Evolutionary conservation across 2,888 invertebrate genomes (phyloP), one percentile per base, ranked within the genome.

Genomic region (Tolmerus cingulatus): DNA sequence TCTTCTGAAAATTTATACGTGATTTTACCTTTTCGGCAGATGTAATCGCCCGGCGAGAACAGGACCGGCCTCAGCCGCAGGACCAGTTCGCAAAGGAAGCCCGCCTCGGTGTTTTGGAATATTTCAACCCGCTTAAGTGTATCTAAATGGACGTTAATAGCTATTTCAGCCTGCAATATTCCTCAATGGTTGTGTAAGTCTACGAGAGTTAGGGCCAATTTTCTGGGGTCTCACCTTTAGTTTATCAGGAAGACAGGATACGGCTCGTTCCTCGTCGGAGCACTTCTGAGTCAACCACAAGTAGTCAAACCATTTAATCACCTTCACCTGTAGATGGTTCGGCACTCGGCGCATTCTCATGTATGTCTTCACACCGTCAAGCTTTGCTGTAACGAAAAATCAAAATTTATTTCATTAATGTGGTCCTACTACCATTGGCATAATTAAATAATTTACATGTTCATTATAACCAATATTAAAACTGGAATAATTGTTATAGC

Each of bases 271-370:
- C 93, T 99, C 99, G 92, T 99, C 98, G 34, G 98, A 98, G 92
- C 98, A 98, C 94, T 99, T 99, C 94, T 99, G 98, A 90, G 98
- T 98, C 91, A 98, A 95, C 99, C 99, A 99, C 91, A 99, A 95
- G 93, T 99, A 99, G 94, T 99, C 99, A 93, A 99, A 99, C 99
- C 99, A 99, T 93, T 98, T 98, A 93, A 99, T 99, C 90, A 98
- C 99, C 93, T 99, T 98, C 91, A 98, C 97, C 93, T 99, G 98
- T 88, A 99, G 95, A 93, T 98, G 97, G 90, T 96, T 96, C 66
- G 99, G 99, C 89, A 99, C 99, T 90, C 98, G 94, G 86, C 99
- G 95, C 96, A 99, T 97, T 89, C 98, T 95, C 99, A 99, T 99
- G 93, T 99, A 99, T 4, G 98, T 99, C 94, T 99, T 99, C 89